Percentiles rank a stretch among this genome's conserved stretches.
phyloP scores from a whole-genome alignment of 2,888 invertebrate genomes.

The Leistus spinibarbis region DNA sequence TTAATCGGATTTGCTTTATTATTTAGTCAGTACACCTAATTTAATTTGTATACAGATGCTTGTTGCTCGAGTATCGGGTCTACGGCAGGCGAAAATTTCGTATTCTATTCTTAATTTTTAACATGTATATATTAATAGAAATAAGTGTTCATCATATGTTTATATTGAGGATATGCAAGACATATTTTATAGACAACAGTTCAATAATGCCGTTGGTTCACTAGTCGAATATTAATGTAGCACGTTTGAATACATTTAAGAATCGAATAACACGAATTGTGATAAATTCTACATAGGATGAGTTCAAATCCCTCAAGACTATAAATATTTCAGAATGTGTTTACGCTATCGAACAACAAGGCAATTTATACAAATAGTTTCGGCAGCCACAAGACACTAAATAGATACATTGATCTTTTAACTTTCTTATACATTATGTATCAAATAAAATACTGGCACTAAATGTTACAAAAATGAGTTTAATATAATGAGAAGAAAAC shows the following conservation, averaged over 20 bases:
- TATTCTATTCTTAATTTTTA: neutral
- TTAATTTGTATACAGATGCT: no score
- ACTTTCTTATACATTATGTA: neutral
- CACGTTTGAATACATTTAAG: neutral
- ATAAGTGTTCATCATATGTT: neutral
- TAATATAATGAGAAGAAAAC: no score
- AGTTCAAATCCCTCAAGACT: conserved; percentile 6
- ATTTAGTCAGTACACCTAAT: neutral
- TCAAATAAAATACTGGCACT: no score
- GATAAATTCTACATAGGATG: neutral
- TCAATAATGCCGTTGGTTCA: neutral
- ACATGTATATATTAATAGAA: neutral
- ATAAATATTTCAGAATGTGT: conserved; percentile 18
- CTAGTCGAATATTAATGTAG: neutral
- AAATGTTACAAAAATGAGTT: no score
- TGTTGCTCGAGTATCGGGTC: no score
- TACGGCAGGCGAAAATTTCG: no score
- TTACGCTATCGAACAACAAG: neutral
- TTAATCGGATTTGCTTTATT: neutral
- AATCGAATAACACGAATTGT: neutral
- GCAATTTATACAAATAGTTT: conserved; percentile 12
- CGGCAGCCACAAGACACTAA: neutral
- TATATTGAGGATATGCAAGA: neutral
- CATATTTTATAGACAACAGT: no score
- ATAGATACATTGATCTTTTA: neutral